Percentiles rank a stretch among this genome's conserved stretches.
Conservation (phyloP, 2,888 invertebrate genomes). For the Chirona hameri region DNA sequence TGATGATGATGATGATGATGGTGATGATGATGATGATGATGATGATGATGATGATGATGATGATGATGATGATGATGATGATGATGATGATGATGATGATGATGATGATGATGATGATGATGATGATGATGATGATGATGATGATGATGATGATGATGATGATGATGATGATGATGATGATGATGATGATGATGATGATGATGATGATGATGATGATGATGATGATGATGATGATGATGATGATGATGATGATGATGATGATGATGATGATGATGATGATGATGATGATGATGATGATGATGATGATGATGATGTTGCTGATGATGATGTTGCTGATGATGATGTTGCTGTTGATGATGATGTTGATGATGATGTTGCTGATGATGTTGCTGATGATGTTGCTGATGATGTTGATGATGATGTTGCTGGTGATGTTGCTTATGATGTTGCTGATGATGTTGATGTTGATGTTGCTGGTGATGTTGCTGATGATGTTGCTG, state of each 20-base stretch:
- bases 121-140: constrained; percentile 22
- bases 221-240: constrained; percentile 22
- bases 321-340: no score
- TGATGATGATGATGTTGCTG: no score
- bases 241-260: constrained; percentile 22
- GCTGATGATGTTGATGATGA: no score
- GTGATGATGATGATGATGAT: constrained; percentile 22
- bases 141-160: constrained; percentile 22
- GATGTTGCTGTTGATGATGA: no score
- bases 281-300: no score
- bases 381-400: no score
- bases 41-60: constrained; percentile 22
- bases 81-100: constrained; percentile 22
- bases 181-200: constrained; percentile 22
- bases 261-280: constrained; percentile 22
- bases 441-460: no score
- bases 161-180: constrained; percentile 22
- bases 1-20: constrained; percentile 11
- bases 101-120: constrained; percentile 22
- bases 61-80: constrained; percentile 22
- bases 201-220: constrained; percentile 22
- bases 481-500: no score
- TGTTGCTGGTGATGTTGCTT: no score
- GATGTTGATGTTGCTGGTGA: no score
- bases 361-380: no score